Evolutionary conservation across 2,113 vertebrate genomes (phyloP), one percentile per base, ranked within the genome.

Genomic region (Galbula dea): DNA sequence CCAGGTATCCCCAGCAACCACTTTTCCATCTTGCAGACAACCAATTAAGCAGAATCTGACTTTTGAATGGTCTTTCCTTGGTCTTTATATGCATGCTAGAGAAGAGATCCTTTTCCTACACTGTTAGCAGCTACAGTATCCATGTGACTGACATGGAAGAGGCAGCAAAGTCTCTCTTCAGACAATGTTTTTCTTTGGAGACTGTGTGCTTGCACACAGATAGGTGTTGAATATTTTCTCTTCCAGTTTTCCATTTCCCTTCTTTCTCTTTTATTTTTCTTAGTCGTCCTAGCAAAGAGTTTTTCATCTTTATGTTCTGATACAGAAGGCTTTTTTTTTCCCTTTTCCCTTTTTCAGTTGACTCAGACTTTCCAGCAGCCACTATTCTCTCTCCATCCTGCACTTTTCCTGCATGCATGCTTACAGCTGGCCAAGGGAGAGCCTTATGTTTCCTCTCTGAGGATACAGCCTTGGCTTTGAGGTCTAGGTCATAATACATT

Each of bases 381-480:
- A 51, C 61, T 74, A 51, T 61, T 79, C 67, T 63, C 68, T 84
- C 37, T 88, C 58, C 58, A 63, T 94, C 71, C 90, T 94, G 92
- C 63, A 77, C 59, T 72, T 89, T 90, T 95, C 83, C 88, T 75
- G 82, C 19, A 15, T 74, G 59, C 45, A 29, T 5, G 9, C n/a
- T 73, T 34, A 34, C 82, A 90, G 89, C 63, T 89, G 83, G 55
- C 77, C 63, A 32, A 46, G 63, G 55, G 29, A 78, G 46, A 87
- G 37, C 62, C 7, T 2, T 67, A 12, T 79, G 63, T 55, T 97
- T 97, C 95, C 94, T 94, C 71, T 57, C 84, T 32, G 63, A 83
- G 83, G 67, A 83, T 93, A 67, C 84, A 94, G 77, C 68, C 80
- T 83, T 93, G 88, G 48, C 93, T 88, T 94, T 83, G 58, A 86